Percentiles rank a stretch among this genome's conserved stretches.
These are phyloP conservation scores for Hermodice carunculata DNA, from an alignment of 2,888 invertebrate genomes.

Conservation along the genomic window DNA sequence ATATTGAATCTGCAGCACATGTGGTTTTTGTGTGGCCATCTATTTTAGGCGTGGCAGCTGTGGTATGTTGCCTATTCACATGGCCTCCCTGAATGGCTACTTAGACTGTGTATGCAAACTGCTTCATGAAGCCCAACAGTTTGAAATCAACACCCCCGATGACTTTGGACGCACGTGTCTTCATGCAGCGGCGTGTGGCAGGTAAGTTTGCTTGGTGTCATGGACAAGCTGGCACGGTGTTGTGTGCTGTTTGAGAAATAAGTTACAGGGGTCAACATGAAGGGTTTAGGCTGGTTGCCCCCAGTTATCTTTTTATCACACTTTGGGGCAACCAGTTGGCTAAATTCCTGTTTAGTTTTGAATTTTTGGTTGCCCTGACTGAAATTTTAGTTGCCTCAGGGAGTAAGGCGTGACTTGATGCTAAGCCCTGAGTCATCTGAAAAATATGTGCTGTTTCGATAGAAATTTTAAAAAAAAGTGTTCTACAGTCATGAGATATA, in stretches of 20 bases:
- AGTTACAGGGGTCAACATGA: neutral
- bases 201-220: slow-evolving; percentile 47
- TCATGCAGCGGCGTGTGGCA: slow-evolving; percentile 77
- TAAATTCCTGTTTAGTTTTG: too few relatives aligned
- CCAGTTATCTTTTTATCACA: too few relatives aligned
- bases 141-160: slow-evolving; percentile 75
- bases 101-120: slow-evolving; percentile 75
- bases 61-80: slow-evolving; percentile 76
- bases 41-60: slow-evolving; percentile 50
- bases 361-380: too few relatives aligned
- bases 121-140: slow-evolving; percentile 45
- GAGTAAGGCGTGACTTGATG: too few relatives aligned
- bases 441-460: too few relatives aligned
- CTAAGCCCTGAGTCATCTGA: too few relatives aligned
- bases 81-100: slow-evolving; percentile 76
- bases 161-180: slow-evolving; percentile 75
- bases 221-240: neutral
- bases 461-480: too few relatives aligned
- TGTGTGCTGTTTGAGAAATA: neutral
- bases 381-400: too few relatives aligned
- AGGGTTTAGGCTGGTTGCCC: neutral
- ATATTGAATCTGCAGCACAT: too few relatives aligned
- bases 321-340: too few relatives aligned
- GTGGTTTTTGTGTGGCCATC: neutral
- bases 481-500: too few relatives aligned